These are phyloP conservation scores for Canis aureus DNA, from an alignment of 2,113 vertebrate species.

Conservation along the genomic window DNA sequence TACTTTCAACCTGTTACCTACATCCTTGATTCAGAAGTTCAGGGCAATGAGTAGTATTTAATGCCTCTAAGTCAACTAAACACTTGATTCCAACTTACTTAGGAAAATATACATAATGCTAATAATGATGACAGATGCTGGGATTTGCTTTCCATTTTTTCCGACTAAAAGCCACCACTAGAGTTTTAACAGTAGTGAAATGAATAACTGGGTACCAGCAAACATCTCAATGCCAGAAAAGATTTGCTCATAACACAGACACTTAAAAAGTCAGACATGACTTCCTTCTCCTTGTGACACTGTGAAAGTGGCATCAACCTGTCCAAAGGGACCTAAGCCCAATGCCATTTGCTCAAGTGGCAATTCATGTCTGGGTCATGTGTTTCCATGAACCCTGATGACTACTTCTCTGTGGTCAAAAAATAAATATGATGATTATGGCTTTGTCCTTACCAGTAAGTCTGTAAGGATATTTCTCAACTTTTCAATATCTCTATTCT, in stretches of 20 bases:
- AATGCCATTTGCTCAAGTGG: background rate
- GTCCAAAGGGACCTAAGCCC: background rate
- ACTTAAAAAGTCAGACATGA: background rate
- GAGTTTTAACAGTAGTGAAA: conserved; percentile 28
- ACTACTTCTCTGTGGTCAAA: background rate
- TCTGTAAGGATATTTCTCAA: conserved; percentile 24
- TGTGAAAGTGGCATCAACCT: background rate
- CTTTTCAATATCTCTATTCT: conserved; percentile 13
- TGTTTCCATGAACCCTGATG: background rate
- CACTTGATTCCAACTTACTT: background rate
- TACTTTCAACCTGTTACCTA: background rate
- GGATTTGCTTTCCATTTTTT: background rate
- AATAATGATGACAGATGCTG: background rate
- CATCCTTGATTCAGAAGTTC: background rate
- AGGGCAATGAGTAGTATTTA: background rate
- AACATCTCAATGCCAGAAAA: background rate
- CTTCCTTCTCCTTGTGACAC: background rate
- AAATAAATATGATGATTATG: background rate
- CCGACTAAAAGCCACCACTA: background rate
- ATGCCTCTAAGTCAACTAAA: background rate
- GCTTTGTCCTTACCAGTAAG: background rate
- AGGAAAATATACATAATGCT: background rate
- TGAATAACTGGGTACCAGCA: background rate
- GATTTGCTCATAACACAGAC: background rate
- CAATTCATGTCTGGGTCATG: background rate